Evolutionary conservation across 2,113 vertebrate genomes (phyloP), one percentile per base, ranked within the genome.

Genomic region (Dicaeum eximium): DNA sequence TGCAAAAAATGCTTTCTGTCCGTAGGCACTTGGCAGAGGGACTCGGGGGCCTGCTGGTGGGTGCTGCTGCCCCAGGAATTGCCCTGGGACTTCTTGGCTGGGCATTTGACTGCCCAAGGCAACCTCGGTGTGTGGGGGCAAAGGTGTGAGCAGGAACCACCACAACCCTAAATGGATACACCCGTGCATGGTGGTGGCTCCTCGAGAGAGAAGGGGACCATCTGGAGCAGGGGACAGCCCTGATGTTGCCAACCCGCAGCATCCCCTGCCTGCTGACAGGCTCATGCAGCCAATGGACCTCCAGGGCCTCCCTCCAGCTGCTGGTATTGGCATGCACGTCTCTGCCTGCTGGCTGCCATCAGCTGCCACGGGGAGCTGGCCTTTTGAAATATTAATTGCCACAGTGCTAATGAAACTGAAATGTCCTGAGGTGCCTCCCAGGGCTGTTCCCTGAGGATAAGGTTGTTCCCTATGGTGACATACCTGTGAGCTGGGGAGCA

Each of bases 401-500:
- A 8, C 40, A 78, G 61, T 0, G 0, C 54, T 95, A 90, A 95
- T 62, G 87, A 87, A 96, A 92, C 31, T 3, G 3, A 58, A 92
- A 61, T 31, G 72, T 54, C 80, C 53, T 0, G 0, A 61, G 50
- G 22, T 28, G 47, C 58, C 88, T 92, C 70, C 70, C 4, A 8
- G 40, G 40, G 51, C 51, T 4, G 13, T 35, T 90, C 54, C 86
- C 72, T 3, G 3, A 81, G 31, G 38, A 33, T n/a, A 56, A 75
- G 38, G 40, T n/a, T 45, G n/a, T 57, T 84, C 56, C 51, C 70
- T 4, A 2, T 4, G 9, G 40, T 58, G 81, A 93, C 97, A 4
- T 99, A 99, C 99, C 99, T 99, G 99, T 96, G 98, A 99, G 96
- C 98, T 98, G 40, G 99, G 98, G 54, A 99, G 96, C 96, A 98